A percentile compares a stretch with the other conserved stretches of the same genome.
phyloP scores from a whole-genome alignment of 2,888 invertebrate species.

The Platycheirus albimanus region DNA sequence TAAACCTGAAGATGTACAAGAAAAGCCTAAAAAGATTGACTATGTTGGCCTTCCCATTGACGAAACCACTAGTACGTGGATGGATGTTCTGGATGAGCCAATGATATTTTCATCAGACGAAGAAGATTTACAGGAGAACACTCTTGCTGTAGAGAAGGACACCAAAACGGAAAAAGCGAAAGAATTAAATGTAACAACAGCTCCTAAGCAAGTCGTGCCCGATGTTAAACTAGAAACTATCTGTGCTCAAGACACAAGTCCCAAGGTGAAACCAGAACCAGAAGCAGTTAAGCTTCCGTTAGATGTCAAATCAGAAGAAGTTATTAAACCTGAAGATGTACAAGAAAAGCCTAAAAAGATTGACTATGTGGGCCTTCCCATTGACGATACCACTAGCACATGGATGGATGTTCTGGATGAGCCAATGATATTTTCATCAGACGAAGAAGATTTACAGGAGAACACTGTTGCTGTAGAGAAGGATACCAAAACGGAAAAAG shows the following conservation, averaged over 20 bases:
- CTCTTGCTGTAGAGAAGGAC: too few species aligned
- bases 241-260: too few species aligned
- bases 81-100: conserved; percentile 76
- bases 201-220: not conserved
- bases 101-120: conserved; percentile 73
- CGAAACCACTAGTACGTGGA: conserved; percentile 76
- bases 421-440: conserved; percentile 77
- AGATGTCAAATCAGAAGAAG: not conserved
- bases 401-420: conserved; percentile 79
- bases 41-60: conserved; percentile 76
- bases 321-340: conserved; percentile 52
- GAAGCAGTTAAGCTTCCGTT: too few species aligned
- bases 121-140: conserved; percentile 32
- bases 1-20: not conserved
- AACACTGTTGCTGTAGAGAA: conserved; percentile 52
- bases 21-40: conserved; percentile 40
- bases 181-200: too few species aligned
- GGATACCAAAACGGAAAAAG: conserved; percentile 41
- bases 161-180: too few species aligned
- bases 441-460: conserved; percentile 76
- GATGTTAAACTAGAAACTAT: not conserved
- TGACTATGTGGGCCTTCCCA: conserved; percentile 75
- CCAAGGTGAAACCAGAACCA: too few species aligned
- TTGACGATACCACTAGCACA: conserved; percentile 76
- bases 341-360: conserved; percentile 24